Evolutionary conservation across 2,113 vertebrate species (phyloP), one percentile per base, ranked within the genome.

Genomic region (Bostrychus sinensis): DNA sequence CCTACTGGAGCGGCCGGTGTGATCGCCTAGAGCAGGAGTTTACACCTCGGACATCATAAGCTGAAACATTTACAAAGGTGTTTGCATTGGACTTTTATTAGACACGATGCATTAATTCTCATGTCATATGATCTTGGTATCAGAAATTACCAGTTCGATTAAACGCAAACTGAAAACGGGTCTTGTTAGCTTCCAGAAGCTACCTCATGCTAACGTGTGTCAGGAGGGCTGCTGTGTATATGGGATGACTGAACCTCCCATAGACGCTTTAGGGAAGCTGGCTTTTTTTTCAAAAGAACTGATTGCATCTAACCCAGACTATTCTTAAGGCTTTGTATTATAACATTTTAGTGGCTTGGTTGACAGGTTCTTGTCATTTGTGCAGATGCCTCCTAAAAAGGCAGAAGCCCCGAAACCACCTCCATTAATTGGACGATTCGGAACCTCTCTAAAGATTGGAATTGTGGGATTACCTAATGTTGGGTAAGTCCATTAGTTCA

Each of bases 401-500:
- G 88, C 71, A 92, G 94, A 96, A 79, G 95, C 92, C 66, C 91
- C 95, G 28, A 98, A 98, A 55, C 86, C 89, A 12, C 86, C 92
- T 32, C 93, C 94, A 26, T 92, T 98, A 70, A 98, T 98, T 82
- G 97, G 97, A 84, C 91, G 97, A 67, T 98, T 99, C 83, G 97
- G 97, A 80, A 98, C 97, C 34, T 96, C 97, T 8, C 85, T 99
- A 86, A 99, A 98, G 89, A 96, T 98, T 81, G 97, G 97, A 78
- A 98, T 99, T 75, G 97, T 99, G 58, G 97, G 97, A 85, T 91
- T 99, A 80, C 97, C 97, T 13, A 99, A 99, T 87, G 95, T 99
- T 42, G 97, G 97, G 97, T 98, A 92, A 57, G 95, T 92, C n/a
- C 7, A 36, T n/a, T 5, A 34, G 8, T 34, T 10, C 2, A 8